These are phyloP conservation scores for Protaetia brevitarsis DNA, from an alignment of 1,140 invertebrate species.

Conservation along the genomic window DNA sequence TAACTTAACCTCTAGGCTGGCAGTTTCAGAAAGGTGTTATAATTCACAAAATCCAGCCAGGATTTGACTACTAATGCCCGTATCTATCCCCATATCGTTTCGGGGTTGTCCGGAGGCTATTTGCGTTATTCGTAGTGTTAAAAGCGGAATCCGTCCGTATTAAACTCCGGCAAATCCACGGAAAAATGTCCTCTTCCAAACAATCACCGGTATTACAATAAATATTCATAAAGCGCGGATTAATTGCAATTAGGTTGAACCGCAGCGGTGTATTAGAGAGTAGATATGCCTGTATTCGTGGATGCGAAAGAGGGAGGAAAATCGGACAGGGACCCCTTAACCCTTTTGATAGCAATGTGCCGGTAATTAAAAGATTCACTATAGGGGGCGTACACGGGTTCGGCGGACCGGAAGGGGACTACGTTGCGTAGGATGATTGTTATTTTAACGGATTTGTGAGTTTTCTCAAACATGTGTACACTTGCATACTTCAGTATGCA, in stretches of 20 bases:
- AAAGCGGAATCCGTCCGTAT: background rate
- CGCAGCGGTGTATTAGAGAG: constrained; percentile 12
- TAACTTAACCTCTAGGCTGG: too few species aligned
- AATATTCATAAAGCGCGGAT: constrained; percentile 15
- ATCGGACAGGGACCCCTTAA: background rate
- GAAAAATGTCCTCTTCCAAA: constrained; percentile 1
- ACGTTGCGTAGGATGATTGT: background rate
- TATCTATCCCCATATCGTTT: background rate
- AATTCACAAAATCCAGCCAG: background rate
- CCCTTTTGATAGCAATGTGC: constrained; percentile 13
- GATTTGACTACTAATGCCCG: background rate
- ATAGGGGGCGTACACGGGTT: background rate
- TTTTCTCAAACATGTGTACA: background rate
- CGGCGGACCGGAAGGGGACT: constrained; percentile 3
- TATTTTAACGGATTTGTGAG: constrained; percentile 9
- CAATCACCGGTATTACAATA: constrained; percentile 7
- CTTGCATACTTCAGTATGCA: too few species aligned
- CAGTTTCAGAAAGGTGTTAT: background rate
- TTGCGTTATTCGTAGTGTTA: too few species aligned
- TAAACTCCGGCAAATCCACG: background rate
- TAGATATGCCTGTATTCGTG: constrained; percentile 2
- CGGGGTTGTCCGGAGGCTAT: background rate
- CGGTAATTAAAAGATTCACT: constrained; percentile 7
- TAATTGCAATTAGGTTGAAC: background rate
- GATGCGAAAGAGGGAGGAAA: background rate